Base-by-base conservation (phyloP, 2,113 vertebrate species). In the Eubucco bourcierii region DNA sequence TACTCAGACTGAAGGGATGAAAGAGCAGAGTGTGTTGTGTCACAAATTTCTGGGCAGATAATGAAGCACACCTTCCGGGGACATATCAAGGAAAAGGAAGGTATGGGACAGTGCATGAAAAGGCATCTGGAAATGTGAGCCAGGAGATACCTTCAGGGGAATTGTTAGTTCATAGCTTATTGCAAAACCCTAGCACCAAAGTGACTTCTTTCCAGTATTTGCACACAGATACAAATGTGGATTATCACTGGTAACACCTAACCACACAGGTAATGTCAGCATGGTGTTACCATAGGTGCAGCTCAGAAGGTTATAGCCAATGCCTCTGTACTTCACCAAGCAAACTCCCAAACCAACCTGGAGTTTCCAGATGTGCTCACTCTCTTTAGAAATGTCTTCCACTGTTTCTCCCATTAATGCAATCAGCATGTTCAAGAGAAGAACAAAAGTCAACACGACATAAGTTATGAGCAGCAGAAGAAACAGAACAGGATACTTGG, bases 401-500 rank as follows among this genome's bases (percentile, higher is more conserved):
- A 98, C 98, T 0, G 98, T 98, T 87, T 98, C 98, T 66, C 98
- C 98, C 98, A 98, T 98, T 34, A 98, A 72, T 0, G 98, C 98
- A 24, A 98, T 98, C 64, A 98, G 95, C 98, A 98, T 98, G 90
- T 98, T 98, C 44, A 98, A 94, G 63, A 98, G 98, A 9, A 98
- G 97, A 67, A 98, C 98, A 4, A 98, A 98, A 76, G 98, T 98
- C 74, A 98, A 86, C 91, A 98, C 97, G 18, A 98, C 98, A 0
- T 96, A 98, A 73, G 96, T 97, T 71, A 98, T 98, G 67, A 98
- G 98, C 9, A 98, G 97, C 60, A 98, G 94, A 53, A 98, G 97
- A 34, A 98, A 98, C 10, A 98, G 95, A 9, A 98, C 94, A 5
- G 98, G 98, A 80, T 98, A 98, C 63, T 98, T 98, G 28, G 98